These are phyloP conservation scores for Polydrusus cervinus DNA, from an alignment of 2,888 invertebrate genomes.

Conservation along the genomic window DNA sequence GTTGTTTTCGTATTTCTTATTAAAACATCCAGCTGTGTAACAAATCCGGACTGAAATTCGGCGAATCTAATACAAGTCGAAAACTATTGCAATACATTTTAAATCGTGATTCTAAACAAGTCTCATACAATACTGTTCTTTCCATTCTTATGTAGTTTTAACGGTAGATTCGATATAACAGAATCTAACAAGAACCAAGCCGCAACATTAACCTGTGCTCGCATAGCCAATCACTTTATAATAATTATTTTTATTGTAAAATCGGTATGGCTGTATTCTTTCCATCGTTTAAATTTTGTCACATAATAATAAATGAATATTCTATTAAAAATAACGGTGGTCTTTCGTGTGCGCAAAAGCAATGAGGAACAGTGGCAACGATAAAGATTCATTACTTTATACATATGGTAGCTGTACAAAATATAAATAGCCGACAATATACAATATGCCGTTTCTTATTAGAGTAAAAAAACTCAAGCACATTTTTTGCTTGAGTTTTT, in stretches of 20 bases:
- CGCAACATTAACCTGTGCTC: neutral
- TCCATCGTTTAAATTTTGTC: too few species aligned
- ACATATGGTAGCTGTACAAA: too few species aligned
- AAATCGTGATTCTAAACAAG: neutral
- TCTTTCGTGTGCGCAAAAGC: too few species aligned
- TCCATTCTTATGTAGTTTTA: neutral
- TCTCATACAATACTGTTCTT: neutral
- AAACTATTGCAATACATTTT: neutral
- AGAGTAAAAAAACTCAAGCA: too few species aligned
- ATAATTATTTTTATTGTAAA: neutral
- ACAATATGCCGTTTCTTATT: too few species aligned
- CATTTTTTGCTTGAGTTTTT: too few species aligned
- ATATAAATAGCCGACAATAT: too few species aligned
- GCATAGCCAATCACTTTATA: neutral
- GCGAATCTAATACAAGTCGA: neutral
- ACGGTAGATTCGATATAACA: neutral
- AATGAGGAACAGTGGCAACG: too few species aligned
- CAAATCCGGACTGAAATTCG: neutral
- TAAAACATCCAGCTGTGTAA: neutral
- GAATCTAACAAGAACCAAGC: neutral
- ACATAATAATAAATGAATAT: too few species aligned
- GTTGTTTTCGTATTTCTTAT: neutral
- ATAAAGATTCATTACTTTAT: too few species aligned
- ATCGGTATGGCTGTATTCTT: too few species aligned
- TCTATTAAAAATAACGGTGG: too few species aligned